These are phyloP conservation scores for Indicator indicator DNA, from an alignment of 2,113 vertebrate species.

Conservation along the genomic window DNA sequence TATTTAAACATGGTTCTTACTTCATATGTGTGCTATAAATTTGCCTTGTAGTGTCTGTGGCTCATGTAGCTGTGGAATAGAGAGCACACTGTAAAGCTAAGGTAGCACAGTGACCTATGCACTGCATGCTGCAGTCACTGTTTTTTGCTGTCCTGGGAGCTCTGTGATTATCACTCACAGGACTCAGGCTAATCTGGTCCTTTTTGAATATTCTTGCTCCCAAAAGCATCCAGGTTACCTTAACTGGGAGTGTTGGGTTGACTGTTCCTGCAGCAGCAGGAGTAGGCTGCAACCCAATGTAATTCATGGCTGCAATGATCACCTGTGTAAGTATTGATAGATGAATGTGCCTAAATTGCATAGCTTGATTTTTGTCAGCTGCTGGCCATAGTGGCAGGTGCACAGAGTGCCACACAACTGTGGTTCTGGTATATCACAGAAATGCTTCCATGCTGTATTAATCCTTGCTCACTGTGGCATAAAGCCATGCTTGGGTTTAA, in stretches of 20 bases:
- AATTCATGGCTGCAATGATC: background rate
- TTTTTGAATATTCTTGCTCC: background rate
- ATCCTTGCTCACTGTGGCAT: accelerated
- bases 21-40: background rate
- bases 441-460: accelerated
- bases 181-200: background rate
- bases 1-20: background rate
- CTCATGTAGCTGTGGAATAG: background rate
- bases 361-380: background rate
- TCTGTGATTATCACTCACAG: background rate
- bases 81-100: background rate
- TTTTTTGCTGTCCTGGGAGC: background rate
- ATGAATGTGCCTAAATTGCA: background rate
- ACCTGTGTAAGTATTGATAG: background rate
- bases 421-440: background rate
- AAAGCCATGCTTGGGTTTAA: background rate
- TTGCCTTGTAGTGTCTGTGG: background rate
- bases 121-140: background rate
- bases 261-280: background rate
- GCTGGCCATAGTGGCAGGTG: background rate
- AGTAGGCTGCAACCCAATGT: background rate
- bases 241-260: background rate
- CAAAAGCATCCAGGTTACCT: background rate
- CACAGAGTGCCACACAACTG: background rate
- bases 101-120: background rate